Evolutionary conservation across 2,888 invertebrate species (phyloP).

Genomic region (Xylophagus ater): DNA sequence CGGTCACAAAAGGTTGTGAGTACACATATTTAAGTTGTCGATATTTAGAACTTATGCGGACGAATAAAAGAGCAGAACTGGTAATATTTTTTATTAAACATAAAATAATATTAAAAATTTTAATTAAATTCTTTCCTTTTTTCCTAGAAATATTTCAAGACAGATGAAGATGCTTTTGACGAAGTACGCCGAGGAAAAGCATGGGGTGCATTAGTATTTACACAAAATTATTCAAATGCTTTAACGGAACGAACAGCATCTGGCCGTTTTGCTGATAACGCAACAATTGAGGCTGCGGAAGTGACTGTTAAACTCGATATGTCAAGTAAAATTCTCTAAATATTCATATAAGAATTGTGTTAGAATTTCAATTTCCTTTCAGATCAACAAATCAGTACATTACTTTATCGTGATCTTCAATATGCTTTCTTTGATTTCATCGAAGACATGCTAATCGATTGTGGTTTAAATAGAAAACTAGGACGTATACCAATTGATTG

Average conservation of each 20-base stretch:
- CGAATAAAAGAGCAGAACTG: conserved; percentile 54
- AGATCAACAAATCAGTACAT: conserved; percentile 85
- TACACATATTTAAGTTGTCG: conserved; percentile 62
- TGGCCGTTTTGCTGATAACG: conserved; percentile 47
- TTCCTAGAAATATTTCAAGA: conserved; percentile 44
- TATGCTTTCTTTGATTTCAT: conserved; percentile 63
- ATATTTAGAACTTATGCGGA: conserved; percentile 59
- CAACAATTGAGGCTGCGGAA: conserved; percentile 50
- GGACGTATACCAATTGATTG: conserved; percentile 45
- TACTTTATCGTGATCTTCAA: conserved; percentile 62
- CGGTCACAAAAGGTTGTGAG: conserved; percentile 48
- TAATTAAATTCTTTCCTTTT: conserved; percentile 9
- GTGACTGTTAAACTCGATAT: conserved; percentile 68
- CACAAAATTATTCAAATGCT: conserved; percentile 61
- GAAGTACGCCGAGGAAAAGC: conserved; percentile 59
- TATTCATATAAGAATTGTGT: neutral
- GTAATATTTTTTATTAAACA: conserved; percentile 33
- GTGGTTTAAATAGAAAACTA: conserved; percentile 53
- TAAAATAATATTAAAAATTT: conserved; percentile 8
- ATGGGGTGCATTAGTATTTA: conserved; percentile 67
- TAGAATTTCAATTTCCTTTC: conserved; percentile 22
- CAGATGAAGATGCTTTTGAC: conserved; percentile 49
- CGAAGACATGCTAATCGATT: conserved; percentile 48
- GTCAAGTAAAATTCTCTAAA: conserved; percentile 53
- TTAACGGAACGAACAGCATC: conserved; percentile 50